Evolutionary conservation across 2,797 vertebrate species (phyloP).

Genomic region (Zalophus californianus): DNA sequence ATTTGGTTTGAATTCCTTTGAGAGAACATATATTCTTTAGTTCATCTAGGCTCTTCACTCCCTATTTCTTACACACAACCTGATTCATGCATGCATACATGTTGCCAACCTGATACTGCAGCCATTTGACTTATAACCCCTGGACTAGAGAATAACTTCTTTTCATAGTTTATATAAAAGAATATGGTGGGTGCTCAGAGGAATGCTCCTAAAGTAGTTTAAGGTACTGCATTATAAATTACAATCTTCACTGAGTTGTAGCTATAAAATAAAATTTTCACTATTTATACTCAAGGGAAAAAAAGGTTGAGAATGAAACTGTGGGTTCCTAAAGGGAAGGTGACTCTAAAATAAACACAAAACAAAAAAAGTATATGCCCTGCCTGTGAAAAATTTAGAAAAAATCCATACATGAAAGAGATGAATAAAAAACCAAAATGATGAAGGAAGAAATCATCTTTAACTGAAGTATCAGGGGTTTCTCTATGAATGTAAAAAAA

Average conservation of each 20-base stretch:
- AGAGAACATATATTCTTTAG: neutral
- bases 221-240: neutral
- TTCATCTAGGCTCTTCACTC: neutral
- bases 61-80: neutral
- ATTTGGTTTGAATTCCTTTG: neutral
- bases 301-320: neutral
- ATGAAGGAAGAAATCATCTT: constrained; percentile 2
- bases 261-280: neutral
- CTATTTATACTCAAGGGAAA: neutral
- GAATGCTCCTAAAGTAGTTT: neutral
- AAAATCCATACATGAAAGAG: neutral
- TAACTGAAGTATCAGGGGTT: neutral
- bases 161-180: neutral
- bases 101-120: neutral
- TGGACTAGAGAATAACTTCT: neutral
- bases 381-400: neutral
- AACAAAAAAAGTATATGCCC: neutral
- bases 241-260: neutral
- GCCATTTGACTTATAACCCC: neutral
- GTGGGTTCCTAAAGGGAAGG: neutral
- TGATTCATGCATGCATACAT: neutral
- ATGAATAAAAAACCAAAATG: neutral
- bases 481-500: neutral
- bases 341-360: neutral
- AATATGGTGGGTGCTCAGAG: neutral